phyloP scores from a whole-genome alignment of 2,797 vertebrate species.

The Sciurus vulgaris region DNA sequence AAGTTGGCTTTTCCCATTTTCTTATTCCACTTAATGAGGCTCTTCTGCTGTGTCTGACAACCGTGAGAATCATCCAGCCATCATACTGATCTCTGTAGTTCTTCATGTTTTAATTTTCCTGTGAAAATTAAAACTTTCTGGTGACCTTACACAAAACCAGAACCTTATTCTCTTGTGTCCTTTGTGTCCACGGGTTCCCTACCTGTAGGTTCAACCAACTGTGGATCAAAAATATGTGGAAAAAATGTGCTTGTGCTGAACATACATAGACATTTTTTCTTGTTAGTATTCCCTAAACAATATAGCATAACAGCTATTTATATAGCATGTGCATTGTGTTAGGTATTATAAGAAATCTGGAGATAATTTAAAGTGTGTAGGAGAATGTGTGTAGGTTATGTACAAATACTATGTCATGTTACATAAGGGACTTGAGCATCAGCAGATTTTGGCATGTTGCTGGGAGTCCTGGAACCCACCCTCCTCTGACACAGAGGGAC shows the following conservation, averaged over 20 bases:
- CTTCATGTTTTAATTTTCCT: background rate
- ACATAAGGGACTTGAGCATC: too few relatives aligned
- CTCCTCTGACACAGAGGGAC: too few relatives aligned
- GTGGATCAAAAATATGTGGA: background rate
- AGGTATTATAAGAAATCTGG: too few relatives aligned
- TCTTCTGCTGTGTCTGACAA: background rate
- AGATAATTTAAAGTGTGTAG: too few relatives aligned
- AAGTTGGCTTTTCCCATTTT: background rate
- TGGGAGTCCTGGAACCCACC: too few relatives aligned
- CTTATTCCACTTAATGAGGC: background rate
- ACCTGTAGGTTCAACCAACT: background rate
- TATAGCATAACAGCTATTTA: too few relatives aligned
- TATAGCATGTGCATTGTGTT: too few relatives aligned
- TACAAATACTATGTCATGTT: too few relatives aligned
- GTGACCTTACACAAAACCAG: background rate
- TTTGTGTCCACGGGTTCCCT: background rate
- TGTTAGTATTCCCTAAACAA: too few relatives aligned
- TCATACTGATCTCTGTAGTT: background rate
- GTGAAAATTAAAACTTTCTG: background rate
- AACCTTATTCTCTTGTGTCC: background rate
- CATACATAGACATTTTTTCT: background rate
- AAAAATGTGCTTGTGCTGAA: background rate
- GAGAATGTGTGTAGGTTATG: too few relatives aligned
- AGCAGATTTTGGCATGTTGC: too few relatives aligned
- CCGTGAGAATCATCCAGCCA: background rate